phyloP scores from a whole-genome alignment of 2,888 invertebrate species.

The Penaeus monodon region DNA sequence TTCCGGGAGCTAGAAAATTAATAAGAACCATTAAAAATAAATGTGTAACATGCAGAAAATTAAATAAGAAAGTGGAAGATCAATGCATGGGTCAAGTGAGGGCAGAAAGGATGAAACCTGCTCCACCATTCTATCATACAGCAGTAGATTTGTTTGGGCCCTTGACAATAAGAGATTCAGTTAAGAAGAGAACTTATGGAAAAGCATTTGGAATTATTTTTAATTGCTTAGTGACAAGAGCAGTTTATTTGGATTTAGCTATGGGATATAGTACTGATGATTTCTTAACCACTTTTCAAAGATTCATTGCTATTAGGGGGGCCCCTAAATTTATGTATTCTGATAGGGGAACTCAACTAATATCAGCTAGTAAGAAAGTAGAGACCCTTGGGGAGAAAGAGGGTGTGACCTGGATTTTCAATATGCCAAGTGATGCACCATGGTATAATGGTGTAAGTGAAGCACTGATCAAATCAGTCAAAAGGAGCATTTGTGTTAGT shows the following conservation, averaged over 20 bases:
- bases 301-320: not conserved
- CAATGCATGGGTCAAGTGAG: no score
- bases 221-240: slow-evolving; percentile 23
- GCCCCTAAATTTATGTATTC: not conserved
- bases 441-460: slow-evolving; percentile 16
- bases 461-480: slow-evolving; percentile 1
- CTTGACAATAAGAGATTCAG: slow-evolving; percentile 24
- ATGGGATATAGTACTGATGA: slow-evolving; percentile 21
- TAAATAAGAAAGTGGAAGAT: no score
- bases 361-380: slow-evolving; percentile 9
- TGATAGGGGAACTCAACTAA: not conserved
- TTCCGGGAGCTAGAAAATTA: no score
- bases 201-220: slow-evolving; percentile 36
- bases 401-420: slow-evolving; percentile 4
- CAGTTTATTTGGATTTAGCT: slow-evolving; percentile 31
- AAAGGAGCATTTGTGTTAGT: not conserved
- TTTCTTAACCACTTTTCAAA: slow-evolving; percentile 23
- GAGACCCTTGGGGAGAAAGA: not conserved
- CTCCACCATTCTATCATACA: no score
- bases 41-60: no score
- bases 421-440: slow-evolving; percentile 5
- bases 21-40: no score
- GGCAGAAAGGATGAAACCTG: no score
- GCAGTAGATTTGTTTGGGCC: slow-evolving; percentile 40
- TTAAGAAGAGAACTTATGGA: slow-evolving; percentile 19